Conservation (phyloP, 2,797 vertebrate species). For the Ctenochaetus hawaiiensis region DNA sequence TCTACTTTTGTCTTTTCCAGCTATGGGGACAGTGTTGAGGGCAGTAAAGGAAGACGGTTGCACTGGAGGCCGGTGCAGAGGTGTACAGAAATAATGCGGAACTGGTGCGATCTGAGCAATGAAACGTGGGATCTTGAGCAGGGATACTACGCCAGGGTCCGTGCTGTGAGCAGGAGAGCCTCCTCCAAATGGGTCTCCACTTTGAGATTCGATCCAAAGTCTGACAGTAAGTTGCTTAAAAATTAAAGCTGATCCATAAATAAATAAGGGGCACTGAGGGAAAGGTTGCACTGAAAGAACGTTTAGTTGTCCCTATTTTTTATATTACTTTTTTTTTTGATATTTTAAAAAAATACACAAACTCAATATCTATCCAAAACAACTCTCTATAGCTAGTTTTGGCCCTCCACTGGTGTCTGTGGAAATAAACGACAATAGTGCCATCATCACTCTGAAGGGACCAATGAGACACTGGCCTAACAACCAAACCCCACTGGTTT, state of each 20-base stretch:
- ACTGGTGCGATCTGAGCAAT: constrained; percentile 80
- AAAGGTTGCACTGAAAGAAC: too few species aligned
- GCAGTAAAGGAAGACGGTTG: constrained; percentile 22
- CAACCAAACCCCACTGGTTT: constrained; percentile 43
- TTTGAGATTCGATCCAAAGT: constrained; percentile 72
- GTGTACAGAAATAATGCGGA: constrained; percentile 60
- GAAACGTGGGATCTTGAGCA: constrained; percentile 75
- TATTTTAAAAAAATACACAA: background rate
- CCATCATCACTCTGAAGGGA: constrained; percentile 72
- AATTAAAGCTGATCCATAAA: background rate
- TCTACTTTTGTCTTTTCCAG: constrained; percentile 59
- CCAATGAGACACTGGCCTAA: constrained; percentile 77
- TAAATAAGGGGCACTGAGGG: background rate
- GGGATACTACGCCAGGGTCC: constrained; percentile 77
- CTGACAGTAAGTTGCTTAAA: constrained; percentile 80
- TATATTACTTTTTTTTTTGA: background rate
- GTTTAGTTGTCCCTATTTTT: too few species aligned
- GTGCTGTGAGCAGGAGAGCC: constrained; percentile 33
- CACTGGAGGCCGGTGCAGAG: constrained; percentile 71
- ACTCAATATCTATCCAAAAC: background rate
- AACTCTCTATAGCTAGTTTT: constrained; percentile 69
- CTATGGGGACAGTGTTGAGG: constrained; percentile 74
- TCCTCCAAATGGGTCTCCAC: constrained; percentile 77
- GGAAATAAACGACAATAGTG: constrained; percentile 55
- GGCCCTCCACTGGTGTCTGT: constrained; percentile 80